phyloP scores from a whole-genome alignment of 2,888 invertebrate genomes.

The Asteroscopus sphinx region DNA sequence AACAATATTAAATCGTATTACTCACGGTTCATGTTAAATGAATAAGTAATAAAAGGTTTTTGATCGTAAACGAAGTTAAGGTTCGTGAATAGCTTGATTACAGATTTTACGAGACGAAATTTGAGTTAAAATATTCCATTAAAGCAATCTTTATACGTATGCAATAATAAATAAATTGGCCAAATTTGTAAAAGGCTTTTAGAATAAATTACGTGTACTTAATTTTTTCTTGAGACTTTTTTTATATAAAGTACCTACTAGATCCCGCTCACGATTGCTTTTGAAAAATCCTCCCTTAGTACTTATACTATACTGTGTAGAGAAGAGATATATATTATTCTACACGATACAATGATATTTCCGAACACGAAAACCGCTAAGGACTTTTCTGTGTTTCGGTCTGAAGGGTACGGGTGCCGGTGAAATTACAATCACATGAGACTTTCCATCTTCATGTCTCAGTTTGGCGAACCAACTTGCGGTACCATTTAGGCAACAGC shows the following conservation, averaged over 20 bases:
- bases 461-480: too few relatives aligned
- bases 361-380: too few relatives aligned
- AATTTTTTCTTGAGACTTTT: not conserved
- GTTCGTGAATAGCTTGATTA: slow-evolving; percentile 27
- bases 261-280: too few relatives aligned
- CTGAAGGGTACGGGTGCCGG: too few relatives aligned
- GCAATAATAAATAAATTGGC: slow-evolving; percentile 10
- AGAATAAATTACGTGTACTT: not conserved
- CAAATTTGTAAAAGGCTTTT: slow-evolving; percentile 4
- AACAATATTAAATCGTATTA: slow-evolving; percentile 22
- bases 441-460: too few relatives aligned
- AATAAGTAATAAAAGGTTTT: slow-evolving; percentile 36
- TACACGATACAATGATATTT: too few relatives aligned
- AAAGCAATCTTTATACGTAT: slow-evolving; percentile 9
- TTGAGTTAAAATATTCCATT: slow-evolving; percentile 33
- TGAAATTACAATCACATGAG: too few relatives aligned
- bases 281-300: too few relatives aligned
- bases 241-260: slow-evolving; percentile 12
- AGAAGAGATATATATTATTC: too few relatives aligned
- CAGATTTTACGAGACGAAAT: slow-evolving; percentile 40
- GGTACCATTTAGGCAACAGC: too few relatives aligned
- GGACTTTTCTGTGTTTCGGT: too few relatives aligned
- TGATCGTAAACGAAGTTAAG: slow-evolving; percentile 38
- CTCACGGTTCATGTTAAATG: slow-evolving; percentile 21
- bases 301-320: too few relatives aligned